These are phyloP conservation scores for Platerodrilus igneus DNA, from an alignment of 2,888 invertebrate genomes.

Conservation along the genomic window DNA sequence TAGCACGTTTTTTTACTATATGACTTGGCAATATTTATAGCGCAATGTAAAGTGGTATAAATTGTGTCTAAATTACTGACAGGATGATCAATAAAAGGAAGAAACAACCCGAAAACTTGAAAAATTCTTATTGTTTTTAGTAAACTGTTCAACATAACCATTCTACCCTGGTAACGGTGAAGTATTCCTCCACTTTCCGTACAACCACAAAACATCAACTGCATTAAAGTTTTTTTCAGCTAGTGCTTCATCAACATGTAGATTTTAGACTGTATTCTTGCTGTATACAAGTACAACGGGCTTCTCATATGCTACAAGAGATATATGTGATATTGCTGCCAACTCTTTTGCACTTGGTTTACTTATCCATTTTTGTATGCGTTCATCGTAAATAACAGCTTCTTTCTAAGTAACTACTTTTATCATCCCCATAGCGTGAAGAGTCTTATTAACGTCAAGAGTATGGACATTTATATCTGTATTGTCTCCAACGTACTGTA, in stretches of 20 bases:
- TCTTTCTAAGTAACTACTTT: conserved; percentile 31
- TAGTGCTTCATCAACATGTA: conserved; percentile 16
- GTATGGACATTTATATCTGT: conserved; percentile 36
- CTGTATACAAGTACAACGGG: conserved; percentile 29
- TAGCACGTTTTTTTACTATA: conserved; percentile 23
- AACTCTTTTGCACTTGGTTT: conserved; percentile 30
- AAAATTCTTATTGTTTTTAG: conserved; percentile 15
- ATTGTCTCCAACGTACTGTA: conserved; percentile 35
- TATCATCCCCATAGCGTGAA: conserved; percentile 35
- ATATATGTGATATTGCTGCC: conserved; percentile 33
- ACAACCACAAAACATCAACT: conserved; percentile 31
- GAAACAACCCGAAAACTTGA: conserved; percentile 7
- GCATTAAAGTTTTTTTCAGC: conserved; percentile 20
- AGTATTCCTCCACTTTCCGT: conserved; percentile 32
- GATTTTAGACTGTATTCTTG: conserved; percentile 25
- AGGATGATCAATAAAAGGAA: conserved; percentile 22
- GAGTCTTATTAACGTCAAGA: conserved; percentile 32
- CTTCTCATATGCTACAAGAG: conserved; percentile 33
- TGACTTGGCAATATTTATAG: conserved; percentile 16
- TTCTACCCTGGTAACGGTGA: conserved; percentile 30
- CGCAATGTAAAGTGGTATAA: conserved; percentile 21
- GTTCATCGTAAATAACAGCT: conserved; percentile 26
- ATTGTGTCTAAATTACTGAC: conserved; percentile 16
- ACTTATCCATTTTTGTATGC: conserved; percentile 15
- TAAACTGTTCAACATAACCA: conserved; percentile 24